Evolutionary conservation across 2,113 vertebrate genomes (phyloP).

Genomic region (Archilochus colubris): DNA sequence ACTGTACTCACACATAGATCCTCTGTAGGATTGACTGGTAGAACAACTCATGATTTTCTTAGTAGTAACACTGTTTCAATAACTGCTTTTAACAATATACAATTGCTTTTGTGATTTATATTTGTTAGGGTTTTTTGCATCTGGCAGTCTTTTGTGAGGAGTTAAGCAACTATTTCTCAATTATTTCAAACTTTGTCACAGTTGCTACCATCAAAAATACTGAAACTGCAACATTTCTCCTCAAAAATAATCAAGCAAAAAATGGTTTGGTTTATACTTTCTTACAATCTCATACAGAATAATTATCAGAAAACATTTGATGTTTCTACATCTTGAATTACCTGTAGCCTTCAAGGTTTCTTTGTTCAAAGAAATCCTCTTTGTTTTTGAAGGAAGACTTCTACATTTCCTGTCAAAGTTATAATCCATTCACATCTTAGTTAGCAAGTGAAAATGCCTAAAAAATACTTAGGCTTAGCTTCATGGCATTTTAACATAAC

Average conservation of each 20-base stretch:
- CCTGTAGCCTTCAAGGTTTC: neutral
- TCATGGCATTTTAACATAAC: neutral
- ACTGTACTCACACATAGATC: neutral
- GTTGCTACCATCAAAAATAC: neutral
- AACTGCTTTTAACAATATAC: neutral
- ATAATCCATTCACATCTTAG: neutral
- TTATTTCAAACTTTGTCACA: neutral
- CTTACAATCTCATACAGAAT: neutral
- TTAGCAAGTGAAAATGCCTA: neutral
- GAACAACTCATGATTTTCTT: accelerated
- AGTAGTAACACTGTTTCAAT: neutral
- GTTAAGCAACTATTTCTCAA: neutral
- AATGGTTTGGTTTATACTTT: neutral
- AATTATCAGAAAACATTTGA: neutral
- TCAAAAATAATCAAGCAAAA: neutral
- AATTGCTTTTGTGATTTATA: neutral
- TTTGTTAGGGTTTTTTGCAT: neutral
- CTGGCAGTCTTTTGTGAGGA: neutral
- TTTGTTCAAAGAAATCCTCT: neutral
- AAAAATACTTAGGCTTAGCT: neutral
- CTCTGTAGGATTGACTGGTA: neutral
- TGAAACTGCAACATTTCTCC: neutral
- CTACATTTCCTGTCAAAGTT: neutral
- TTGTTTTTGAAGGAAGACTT: neutral
- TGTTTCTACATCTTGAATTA: neutral